A percentile compares a stretch with the other conserved stretches of the same genome.
These are phyloP conservation scores for Elephantulus edwardii DNA, from an alignment of 2,113 vertebrate species.

Conservation along the genomic window DNA sequence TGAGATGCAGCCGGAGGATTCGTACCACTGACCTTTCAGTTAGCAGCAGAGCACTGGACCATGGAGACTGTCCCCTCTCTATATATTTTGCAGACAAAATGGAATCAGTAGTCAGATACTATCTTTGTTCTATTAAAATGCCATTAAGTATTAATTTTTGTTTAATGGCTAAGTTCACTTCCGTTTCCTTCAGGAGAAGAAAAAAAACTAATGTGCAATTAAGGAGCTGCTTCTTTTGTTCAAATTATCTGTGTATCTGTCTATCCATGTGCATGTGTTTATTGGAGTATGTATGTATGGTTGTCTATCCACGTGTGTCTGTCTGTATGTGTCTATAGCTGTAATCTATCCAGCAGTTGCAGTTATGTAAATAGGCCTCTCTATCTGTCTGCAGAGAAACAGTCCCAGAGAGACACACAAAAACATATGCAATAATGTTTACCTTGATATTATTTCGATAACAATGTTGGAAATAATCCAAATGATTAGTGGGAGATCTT, in stretches of 20 bases:
- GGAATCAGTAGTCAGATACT: rapidly evolving
- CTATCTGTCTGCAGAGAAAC: neutral
- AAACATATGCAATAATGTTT: rapidly evolving
- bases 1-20: too few relatives aligned
- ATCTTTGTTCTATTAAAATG: neutral
- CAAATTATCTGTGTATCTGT: neutral
- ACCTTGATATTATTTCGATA: rapidly evolving
- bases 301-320: neutral
- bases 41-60: too few relatives aligned
- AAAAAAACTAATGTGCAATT: neutral
- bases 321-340: neutral
- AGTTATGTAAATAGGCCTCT: neutral
- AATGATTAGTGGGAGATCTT: rapidly evolving
- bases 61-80: too few relatives aligned
- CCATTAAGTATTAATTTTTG: neutral
- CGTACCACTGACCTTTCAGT: too few relatives aligned
- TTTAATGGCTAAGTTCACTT: neutral
- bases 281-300: too few relatives aligned
- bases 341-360: neutral
- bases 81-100: rapidly evolving
- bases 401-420: rapidly evolving
- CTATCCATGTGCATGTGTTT: too few relatives aligned
- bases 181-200: neutral
- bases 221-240: neutral
- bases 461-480: neutral